A percentile compares a stretch with the other conserved stretches of the same genome.
These are phyloP conservation scores for Xanthostigma xanthostigma DNA, from an alignment of 2,888 invertebrate genomes.

Conservation along the genomic window DNA sequence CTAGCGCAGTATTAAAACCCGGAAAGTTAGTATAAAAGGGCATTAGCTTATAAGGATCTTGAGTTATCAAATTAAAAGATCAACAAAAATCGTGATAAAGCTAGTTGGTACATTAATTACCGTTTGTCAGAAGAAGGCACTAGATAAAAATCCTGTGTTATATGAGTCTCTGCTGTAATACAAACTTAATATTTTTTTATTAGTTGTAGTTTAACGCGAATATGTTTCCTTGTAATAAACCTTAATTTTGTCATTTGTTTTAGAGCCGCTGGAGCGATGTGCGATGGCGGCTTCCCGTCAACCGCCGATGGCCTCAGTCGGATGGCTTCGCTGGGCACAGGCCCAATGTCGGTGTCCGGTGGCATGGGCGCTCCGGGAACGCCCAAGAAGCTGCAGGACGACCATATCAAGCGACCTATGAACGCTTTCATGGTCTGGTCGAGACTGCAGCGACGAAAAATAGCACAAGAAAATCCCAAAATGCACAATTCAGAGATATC, in stretches of 20 bases:
- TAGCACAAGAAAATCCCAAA: constrained; percentile 95
- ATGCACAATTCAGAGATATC: constrained; percentile 98
- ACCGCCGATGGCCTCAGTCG: constrained; percentile 44
- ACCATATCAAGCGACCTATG: constrained; percentile 94
- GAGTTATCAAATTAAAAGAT: too few relatives aligned
- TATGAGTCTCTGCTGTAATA: too few relatives aligned
- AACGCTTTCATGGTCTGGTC: constrained; percentile 99
- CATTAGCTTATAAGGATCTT: too few relatives aligned
- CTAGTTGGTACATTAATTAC: too few relatives aligned
- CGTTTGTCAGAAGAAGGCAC: too few relatives aligned
- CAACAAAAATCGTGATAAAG: too few relatives aligned
- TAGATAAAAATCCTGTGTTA: too few relatives aligned
- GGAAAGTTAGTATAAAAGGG: too few relatives aligned
- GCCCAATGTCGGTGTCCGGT: constrained; percentile 40
- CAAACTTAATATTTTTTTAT: too few relatives aligned
- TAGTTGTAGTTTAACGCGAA: too few relatives aligned
- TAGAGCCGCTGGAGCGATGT: constrained; percentile 63
- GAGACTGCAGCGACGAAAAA: constrained; percentile 78
- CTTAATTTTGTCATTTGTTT: constrained; percentile 17
- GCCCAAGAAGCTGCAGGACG: constrained; percentile 50
- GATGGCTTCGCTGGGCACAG: constrained; percentile 38
- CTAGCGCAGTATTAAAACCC: too few relatives aligned
- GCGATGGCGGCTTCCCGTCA: constrained; percentile 48
- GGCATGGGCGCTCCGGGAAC: constrained; percentile 32
- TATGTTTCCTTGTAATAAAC: not conserved